These are phyloP conservation scores for Orthosia incerta DNA, from an alignment of 2,888 invertebrate species.

Conservation along the genomic window DNA sequence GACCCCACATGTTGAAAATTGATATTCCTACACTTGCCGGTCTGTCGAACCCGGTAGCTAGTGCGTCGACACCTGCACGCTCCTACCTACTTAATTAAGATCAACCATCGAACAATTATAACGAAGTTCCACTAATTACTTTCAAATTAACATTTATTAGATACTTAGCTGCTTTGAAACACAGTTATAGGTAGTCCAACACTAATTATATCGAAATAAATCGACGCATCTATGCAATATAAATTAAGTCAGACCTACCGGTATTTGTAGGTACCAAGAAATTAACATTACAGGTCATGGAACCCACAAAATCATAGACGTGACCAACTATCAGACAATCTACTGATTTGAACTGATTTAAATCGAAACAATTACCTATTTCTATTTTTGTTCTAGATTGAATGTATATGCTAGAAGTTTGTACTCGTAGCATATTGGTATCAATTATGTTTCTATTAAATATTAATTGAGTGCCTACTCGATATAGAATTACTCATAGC, in stretches of 20 bases:
- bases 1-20: constrained; percentile 59
- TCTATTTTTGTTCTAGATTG: neutral
- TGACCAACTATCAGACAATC: constrained; percentile 19
- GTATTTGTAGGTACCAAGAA: constrained; percentile 3
- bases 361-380: constrained; percentile 2
- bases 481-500: constrained; percentile 27
- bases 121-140: constrained; percentile 31
- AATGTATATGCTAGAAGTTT: neutral
- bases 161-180: constrained; percentile 5
- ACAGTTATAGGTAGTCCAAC: neutral
- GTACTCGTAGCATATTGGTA: constrained; percentile 7
- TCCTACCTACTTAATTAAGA: constrained; percentile 44
- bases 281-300: constrained; percentile 37
- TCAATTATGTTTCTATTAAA: constrained; percentile 26
- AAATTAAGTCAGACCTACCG: constrained; percentile 16
- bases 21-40: constrained; percentile 55
- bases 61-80: constrained; percentile 48
- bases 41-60: constrained; percentile 45
- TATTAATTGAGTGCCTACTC: constrained; percentile 17
- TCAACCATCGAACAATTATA: constrained; percentile 44
- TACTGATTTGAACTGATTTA: constrained; percentile 22
- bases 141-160: constrained; percentile 47
- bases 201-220: constrained; percentile 12
- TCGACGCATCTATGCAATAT: constrained; percentile 14
- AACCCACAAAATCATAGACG: constrained; percentile 21